phyloP scores from a whole-genome alignment of 2,113 vertebrate genomes.

The Serinus canaria region DNA sequence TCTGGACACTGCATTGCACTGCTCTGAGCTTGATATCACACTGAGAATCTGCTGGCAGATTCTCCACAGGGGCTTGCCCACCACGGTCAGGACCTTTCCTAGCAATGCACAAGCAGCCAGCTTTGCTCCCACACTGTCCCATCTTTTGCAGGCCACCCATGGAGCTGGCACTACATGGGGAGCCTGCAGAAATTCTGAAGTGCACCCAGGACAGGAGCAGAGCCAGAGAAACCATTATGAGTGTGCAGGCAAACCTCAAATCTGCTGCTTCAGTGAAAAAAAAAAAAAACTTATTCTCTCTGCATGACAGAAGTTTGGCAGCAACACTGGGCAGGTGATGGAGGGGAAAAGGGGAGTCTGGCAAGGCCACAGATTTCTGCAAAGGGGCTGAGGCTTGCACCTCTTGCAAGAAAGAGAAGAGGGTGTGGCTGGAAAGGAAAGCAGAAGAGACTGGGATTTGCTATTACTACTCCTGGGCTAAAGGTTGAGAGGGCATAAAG shows the following conservation, averaged over 20 bases:
- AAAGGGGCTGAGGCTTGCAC: background rate
- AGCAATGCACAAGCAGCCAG: background rate
- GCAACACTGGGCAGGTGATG: background rate
- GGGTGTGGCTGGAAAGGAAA: background rate
- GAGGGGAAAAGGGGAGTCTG: background rate
- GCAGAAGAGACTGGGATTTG: background rate
- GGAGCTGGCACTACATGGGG: background rate
- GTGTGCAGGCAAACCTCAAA: background rate
- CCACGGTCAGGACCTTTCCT: background rate
- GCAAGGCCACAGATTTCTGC: background rate
- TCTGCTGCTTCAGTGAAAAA: background rate
- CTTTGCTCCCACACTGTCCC: background rate
- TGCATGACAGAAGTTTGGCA: background rate
- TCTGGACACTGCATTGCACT: background rate
- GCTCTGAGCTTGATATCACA: fast-evolving
- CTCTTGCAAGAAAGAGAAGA: background rate
- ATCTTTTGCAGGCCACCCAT: background rate
- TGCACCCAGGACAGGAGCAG: background rate
- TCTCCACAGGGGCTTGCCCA: background rate
- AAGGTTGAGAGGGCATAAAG: background rate
- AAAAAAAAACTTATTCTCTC: background rate
- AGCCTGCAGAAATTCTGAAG: background rate
- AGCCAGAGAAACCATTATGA: background rate
- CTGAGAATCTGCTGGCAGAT: background rate
- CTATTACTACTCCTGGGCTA: background rate